phyloP scores from a whole-genome alignment of 2,113 vertebrate species.

The Callaeas wilsoni region DNA sequence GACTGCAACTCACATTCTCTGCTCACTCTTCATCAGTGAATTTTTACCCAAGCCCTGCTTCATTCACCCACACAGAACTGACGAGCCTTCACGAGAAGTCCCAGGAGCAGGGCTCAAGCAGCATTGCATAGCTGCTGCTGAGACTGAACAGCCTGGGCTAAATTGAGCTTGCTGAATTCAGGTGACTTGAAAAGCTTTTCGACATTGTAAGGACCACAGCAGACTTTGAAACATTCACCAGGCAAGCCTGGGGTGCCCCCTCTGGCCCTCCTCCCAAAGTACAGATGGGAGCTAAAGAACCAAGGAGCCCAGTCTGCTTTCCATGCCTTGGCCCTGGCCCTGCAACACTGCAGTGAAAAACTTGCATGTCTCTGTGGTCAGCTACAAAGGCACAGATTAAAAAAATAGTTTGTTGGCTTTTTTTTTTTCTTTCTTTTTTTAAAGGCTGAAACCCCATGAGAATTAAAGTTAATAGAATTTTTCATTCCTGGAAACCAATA shows the following conservation, averaged over 20 bases:
- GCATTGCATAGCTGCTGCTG: not conserved
- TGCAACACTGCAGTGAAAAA: not conserved
- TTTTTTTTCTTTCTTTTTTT: not conserved
- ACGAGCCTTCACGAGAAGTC: not conserved
- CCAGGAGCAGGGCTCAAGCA: not conserved
- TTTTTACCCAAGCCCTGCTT: not conserved
- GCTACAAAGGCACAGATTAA: not conserved
- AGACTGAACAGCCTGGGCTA: not conserved
- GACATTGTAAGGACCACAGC: not conserved
- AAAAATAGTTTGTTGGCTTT: not conserved
- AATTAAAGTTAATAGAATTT: not conserved
- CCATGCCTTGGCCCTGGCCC: not conserved
- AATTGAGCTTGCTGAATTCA: not conserved
- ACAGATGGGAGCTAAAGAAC: not conserved
- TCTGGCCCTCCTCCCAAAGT: not conserved
- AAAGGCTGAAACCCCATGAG: not conserved
- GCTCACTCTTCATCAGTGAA: not conserved
- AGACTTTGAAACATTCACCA: not conserved
- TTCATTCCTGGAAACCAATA: not conserved
- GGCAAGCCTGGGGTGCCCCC: not conserved
- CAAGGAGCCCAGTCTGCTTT: not conserved
- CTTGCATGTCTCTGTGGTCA: not conserved
- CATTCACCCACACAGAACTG: not conserved
- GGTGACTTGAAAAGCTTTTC: not conserved
- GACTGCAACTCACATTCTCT: not conserved